Evolutionary conservation across 1,140 invertebrate species (phyloP).

Genomic region (Leptinotarsa lineolata): DNA sequence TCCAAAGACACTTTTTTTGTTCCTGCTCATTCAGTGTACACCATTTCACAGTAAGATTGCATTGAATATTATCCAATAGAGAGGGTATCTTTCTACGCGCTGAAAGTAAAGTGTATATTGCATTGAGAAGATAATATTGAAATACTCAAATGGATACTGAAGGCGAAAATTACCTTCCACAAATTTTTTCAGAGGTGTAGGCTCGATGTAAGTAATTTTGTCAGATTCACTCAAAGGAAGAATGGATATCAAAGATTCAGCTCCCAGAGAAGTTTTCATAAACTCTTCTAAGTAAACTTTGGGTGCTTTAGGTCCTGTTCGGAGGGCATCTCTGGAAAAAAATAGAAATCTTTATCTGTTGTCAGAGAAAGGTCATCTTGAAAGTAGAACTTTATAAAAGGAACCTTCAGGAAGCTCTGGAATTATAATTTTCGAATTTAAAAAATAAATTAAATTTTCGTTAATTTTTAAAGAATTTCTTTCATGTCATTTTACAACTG

Average conservation of each 20-base stretch:
- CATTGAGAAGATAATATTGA: not conserved
- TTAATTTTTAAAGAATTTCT: too few species aligned
- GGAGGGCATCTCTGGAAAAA: not conserved
- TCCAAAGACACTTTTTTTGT: conserved; percentile 64
- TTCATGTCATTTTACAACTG: too few species aligned
- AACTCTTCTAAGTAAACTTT: not conserved
- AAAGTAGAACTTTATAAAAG: not conserved
- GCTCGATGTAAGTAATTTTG: not conserved
- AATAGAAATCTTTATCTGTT: not conserved
- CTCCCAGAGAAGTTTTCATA: not conserved
- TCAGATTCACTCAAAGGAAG: conserved; percentile 10
- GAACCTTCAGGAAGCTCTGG: not conserved
- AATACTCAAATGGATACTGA: not conserved
- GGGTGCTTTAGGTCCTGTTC: not conserved
- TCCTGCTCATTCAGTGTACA: conserved; percentile 63
- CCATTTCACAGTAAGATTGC: conserved; percentile 61
- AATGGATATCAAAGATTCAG: conserved; percentile 11
- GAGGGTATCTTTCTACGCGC: conserved; percentile 27
- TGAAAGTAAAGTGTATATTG: conserved; percentile 22
- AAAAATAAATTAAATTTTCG: too few species aligned
- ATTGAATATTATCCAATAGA: conserved; percentile 49
- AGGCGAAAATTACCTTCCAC: conserved; percentile 11
- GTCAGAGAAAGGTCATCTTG: not conserved
- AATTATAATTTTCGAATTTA: too few species aligned
- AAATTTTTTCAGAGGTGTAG: conserved; percentile 8